phyloP scores from a whole-genome alignment of 2,888 invertebrate species.

The Acrobasis consociella region DNA sequence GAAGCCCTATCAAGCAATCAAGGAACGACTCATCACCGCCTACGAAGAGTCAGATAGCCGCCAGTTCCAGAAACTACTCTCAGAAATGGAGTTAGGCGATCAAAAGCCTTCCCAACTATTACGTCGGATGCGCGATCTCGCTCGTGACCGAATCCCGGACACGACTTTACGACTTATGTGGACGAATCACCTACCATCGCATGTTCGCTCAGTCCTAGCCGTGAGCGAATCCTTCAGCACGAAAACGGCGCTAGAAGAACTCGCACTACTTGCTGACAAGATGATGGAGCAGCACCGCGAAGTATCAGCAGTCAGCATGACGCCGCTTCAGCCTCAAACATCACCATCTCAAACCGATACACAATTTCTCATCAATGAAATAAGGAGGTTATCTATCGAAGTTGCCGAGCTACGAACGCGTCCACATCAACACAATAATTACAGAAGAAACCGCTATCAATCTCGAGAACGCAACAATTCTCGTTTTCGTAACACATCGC shows the following conservation, averaged over 20 bases:
- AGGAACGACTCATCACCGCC: slow-evolving; percentile 16
- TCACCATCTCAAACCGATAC: too few relatives aligned
- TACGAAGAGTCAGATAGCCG: slow-evolving; percentile 29
- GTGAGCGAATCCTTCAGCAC: too few relatives aligned
- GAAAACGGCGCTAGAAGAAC: slow-evolving; percentile 5
- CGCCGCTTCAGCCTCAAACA: not conserved
- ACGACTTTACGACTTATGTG: slow-evolving; percentile 31
- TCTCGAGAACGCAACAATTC: too few relatives aligned
- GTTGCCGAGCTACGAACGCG: too few relatives aligned
- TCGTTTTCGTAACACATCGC: too few relatives aligned
- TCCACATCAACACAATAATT: too few relatives aligned
- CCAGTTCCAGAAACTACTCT: slow-evolving; percentile 26
- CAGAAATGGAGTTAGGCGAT: slow-evolving; percentile 29
- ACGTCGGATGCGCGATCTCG: slow-evolving; percentile 32
- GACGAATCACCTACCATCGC: slow-evolving; percentile 8
- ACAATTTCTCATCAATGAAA: too few relatives aligned
- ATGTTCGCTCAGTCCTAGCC: too few relatives aligned
- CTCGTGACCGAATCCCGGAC: slow-evolving; percentile 31
- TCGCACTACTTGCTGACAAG: slow-evolving; percentile 9
- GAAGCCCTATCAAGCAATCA: slow-evolving; percentile 18
- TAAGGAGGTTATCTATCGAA: too few relatives aligned
- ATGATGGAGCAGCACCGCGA: slow-evolving; percentile 4
- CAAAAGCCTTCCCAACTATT: slow-evolving; percentile 34
- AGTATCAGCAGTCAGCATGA: not conserved
- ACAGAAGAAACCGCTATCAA: too few relatives aligned